Evolutionary conservation across 2,113 vertebrate genomes (phyloP).

Genomic region (Ptilorrhoa leucosticta): DNA sequence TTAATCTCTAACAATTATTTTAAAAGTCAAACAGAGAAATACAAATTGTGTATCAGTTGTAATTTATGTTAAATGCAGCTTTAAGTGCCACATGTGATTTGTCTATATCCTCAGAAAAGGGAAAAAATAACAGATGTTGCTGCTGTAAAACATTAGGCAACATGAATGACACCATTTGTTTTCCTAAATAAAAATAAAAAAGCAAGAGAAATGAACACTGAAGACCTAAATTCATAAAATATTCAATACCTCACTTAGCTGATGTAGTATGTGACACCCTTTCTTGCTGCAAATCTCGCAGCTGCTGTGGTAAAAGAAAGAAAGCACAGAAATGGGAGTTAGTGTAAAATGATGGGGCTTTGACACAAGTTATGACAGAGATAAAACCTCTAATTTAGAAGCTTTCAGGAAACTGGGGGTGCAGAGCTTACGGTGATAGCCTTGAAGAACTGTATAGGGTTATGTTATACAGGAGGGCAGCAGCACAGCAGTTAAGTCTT

Average conservation of each 20-base stretch:
- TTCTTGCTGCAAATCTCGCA: neutral
- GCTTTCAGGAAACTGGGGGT: neutral
- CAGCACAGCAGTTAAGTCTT: neutral
- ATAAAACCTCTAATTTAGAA: neutral
- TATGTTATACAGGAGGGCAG: neutral
- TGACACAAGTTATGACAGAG: neutral
- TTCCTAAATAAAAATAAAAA: conserved; percentile 25
- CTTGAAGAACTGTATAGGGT: neutral
- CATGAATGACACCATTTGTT: neutral
- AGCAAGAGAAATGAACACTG: neutral
- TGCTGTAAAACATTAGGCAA: conserved; percentile 26
- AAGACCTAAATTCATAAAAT: conserved; percentile 25
- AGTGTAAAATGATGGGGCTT: neutral
- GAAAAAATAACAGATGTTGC: conserved; percentile 15
- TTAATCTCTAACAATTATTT: conserved; percentile 11
- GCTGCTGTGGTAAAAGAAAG: neutral
- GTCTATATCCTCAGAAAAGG: neutral
- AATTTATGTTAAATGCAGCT: conserved; percentile 29
- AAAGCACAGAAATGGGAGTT: neutral
- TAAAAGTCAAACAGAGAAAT: neutral
- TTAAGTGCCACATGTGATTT: neutral
- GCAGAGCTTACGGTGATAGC: neutral
- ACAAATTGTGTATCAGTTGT: neutral
- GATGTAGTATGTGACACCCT: neutral
- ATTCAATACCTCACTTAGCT: neutral